A percentile compares a stretch with the other conserved stretches of the same genome.
phyloP scores from a whole-genome alignment of 35 echinoderm and acorn worm species.

The Strongylocentrotus purpuratus region DNA sequence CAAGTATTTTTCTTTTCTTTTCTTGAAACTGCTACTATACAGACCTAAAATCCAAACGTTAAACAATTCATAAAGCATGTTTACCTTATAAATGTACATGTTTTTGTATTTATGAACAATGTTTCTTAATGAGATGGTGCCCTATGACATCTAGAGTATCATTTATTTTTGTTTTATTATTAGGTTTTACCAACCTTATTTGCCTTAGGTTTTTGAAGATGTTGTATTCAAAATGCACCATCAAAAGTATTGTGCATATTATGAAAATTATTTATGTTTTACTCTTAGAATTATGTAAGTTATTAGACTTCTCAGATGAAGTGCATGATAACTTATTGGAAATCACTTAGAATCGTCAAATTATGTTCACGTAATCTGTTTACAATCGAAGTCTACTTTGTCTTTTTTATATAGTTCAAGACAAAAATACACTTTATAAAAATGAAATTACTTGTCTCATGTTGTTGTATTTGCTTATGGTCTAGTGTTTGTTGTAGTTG shows the following conservation, averaged over 20 bases:
- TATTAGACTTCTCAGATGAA: background rate
- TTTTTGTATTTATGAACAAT: background rate
- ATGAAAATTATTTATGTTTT: background rate
- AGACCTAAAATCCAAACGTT: background rate
- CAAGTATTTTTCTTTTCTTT: background rate
- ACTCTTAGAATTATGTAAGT: background rate
- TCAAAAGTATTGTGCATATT: conserved; percentile 3
- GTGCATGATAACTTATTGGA: background rate
- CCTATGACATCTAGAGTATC: background rate
- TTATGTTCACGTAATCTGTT: conserved; percentile 26
- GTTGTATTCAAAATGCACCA: background rate
- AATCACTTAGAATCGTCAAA: background rate
- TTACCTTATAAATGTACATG: background rate
- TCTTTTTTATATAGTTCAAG: conserved; percentile 41
- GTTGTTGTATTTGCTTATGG: background rate
- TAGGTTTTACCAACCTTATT: background rate
- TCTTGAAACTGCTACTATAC: no score
- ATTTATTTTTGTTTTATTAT: background rate
- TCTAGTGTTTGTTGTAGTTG: background rate
- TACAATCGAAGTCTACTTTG: conserved; percentile 19
- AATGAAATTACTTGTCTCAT: background rate
- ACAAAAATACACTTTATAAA: conserved; percentile 31
- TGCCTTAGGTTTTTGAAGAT: background rate
- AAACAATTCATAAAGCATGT: background rate
- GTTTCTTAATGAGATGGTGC: conserved; percentile 1